Evolutionary conservation across 1,140 invertebrate genomes (phyloP).

Genomic region (Leptopilina clavipes): DNA sequence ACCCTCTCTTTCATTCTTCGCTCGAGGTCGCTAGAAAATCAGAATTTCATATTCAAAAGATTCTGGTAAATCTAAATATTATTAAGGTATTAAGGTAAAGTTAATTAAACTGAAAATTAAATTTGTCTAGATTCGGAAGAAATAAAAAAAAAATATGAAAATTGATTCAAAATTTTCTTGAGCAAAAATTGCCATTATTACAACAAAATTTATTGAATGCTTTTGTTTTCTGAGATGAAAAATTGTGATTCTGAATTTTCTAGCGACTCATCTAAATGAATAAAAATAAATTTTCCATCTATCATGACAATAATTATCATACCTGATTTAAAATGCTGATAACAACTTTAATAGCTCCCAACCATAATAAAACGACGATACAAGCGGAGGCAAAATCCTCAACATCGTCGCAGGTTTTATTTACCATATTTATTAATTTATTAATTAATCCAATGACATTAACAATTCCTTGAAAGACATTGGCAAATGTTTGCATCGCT

Average conservation of each 20-base stretch:
- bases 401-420: conserved; percentile 61
- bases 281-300: not conserved
- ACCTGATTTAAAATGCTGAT: conserved; percentile 53
- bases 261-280: not conserved
- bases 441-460: conserved; percentile 56
- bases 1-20: not conserved
- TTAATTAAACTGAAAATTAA: not conserved
- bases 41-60: conserved; percentile 17
- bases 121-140: not conserved
- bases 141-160: not conserved
- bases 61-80: too few relatives aligned
- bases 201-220: not conserved
- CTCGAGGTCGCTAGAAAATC: conserved; percentile 49
- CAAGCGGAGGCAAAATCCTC: conserved; percentile 64
- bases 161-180: too few relatives aligned
- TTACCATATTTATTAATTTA: too few relatives aligned
- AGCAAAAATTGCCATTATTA: not conserved
- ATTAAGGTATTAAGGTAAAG: too few relatives aligned
- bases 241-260: not conserved
- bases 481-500: conserved; percentile 63
- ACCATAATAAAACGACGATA: conserved; percentile 63
- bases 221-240: not conserved
- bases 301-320: not conserved
- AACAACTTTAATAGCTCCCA: conserved; percentile 53
- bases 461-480: conserved; percentile 61